Conservation (phyloP, 2,797 vertebrate species). For the Valencia hispanica region DNA sequence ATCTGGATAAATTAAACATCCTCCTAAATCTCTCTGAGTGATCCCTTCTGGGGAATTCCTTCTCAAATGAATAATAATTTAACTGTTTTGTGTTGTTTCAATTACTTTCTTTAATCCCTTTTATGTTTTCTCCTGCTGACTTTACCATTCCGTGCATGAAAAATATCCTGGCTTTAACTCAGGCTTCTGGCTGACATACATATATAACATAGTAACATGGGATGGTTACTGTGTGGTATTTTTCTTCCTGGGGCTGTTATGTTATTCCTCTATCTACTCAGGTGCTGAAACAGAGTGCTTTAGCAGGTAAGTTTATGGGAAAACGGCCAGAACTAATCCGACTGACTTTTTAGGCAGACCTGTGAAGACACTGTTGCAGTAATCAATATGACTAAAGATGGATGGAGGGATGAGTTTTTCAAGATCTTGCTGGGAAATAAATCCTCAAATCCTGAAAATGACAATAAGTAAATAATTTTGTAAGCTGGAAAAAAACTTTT, state of each 20-base stretch:
- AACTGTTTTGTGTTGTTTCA: neutral
- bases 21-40: neutral
- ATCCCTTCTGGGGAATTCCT: neutral
- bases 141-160: neutral
- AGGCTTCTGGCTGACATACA: no score
- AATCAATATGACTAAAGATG: no score
- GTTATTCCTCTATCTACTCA: neutral
- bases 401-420: no score
- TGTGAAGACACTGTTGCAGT: no score
- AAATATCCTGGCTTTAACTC: no score
- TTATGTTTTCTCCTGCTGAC: slow-evolving; percentile 10
- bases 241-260: neutral
- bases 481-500: no score
- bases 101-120: neutral
- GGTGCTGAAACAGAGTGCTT: neutral
- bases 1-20: neutral
- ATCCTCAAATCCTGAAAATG: no score
- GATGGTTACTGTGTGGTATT: neutral
- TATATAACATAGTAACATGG: no score
- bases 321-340: neutral
- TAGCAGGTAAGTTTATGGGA: neutral
- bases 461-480: no score
- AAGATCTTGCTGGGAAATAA: no score
- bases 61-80: neutral
- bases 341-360: no score